phyloP scores from a whole-genome alignment of 2,113 vertebrate species.

The Excalfactoria chinensis region DNA sequence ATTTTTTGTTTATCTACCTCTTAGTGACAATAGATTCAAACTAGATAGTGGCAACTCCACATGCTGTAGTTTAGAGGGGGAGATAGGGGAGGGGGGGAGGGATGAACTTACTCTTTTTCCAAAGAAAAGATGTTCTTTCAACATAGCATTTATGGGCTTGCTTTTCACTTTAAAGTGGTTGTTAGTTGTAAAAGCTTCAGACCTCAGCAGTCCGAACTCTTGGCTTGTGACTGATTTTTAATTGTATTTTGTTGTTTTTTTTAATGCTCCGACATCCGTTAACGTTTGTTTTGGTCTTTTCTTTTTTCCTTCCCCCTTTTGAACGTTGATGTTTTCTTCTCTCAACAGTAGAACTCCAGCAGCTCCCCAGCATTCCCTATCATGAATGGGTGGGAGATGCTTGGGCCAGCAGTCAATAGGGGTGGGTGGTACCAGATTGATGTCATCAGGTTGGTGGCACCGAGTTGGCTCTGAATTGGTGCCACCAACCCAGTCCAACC shows the following conservation, averaged over 20 bases:
- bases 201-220: not conserved
- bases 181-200: constrained; percentile 13
- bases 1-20: constrained; percentile 96
- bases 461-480: too few species aligned
- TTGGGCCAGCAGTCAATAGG: fast-evolving
- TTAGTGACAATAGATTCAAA: constrained; percentile 85
- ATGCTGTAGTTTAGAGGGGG: constrained; percentile 87
- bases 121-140: constrained; percentile 84
- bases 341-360: not conserved
- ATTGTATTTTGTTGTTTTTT: not conserved
- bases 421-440: not conserved
- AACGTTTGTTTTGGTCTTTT: not conserved
- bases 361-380: fast-evolving
- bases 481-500: too few species aligned
- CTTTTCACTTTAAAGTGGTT: constrained; percentile 13
- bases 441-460: not conserved
- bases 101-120: constrained; percentile 76
- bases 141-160: constrained; percentile 47
- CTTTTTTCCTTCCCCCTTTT: not conserved
- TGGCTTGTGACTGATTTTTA: not conserved
- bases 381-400: not conserved
- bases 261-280: not conserved
- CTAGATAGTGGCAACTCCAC: constrained; percentile 90
- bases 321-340: not conserved
- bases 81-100: constrained; percentile 77